These are phyloP conservation scores for Lerema accius DNA, from an alignment of 1,140 invertebrate genomes.

Conservation along the genomic window DNA sequence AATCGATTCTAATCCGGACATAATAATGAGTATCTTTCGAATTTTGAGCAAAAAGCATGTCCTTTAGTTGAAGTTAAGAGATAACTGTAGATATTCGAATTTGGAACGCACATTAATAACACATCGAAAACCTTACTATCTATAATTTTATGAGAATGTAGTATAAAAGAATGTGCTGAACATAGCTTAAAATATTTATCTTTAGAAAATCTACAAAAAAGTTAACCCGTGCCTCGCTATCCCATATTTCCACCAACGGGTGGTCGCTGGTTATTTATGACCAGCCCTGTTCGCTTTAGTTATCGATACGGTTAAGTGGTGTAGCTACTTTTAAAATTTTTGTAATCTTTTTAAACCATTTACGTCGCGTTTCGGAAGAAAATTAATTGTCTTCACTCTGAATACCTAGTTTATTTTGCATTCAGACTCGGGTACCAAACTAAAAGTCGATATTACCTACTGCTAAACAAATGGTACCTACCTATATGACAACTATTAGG, in stretches of 20 bases:
- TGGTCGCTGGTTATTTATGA: constrained; percentile 42
- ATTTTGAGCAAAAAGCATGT: too few relatives aligned
- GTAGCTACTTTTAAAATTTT: constrained; percentile 31
- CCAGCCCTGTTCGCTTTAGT: constrained; percentile 31
- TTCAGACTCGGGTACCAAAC: too few relatives aligned
- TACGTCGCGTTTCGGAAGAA: constrained; percentile 12
- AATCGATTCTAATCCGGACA: too few relatives aligned
- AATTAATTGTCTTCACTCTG: constrained; percentile 1
- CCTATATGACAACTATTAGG: too few relatives aligned
- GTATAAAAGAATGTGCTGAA: too few relatives aligned
- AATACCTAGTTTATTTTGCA: too few relatives aligned
- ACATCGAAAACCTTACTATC: too few relatives aligned
- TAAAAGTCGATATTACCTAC: too few relatives aligned
- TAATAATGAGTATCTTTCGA: too few relatives aligned
- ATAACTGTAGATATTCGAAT: not conserved
- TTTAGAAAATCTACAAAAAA: constrained; percentile 14
- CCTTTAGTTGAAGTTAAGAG: too few relatives aligned
- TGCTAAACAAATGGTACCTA: too few relatives aligned
- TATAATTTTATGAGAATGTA: too few relatives aligned
- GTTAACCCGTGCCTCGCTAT: constrained; percentile 8
- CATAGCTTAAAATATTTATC: not conserved
- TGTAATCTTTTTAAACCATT: constrained; percentile 17
- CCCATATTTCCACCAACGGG: constrained; percentile 36
- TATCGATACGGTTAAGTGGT: constrained; percentile 45
- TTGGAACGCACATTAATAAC: not conserved